Evolutionary conservation across 2,797 vertebrate species (phyloP), one percentile per base, ranked within the genome.

Genomic region (Meda fulgida): DNA sequence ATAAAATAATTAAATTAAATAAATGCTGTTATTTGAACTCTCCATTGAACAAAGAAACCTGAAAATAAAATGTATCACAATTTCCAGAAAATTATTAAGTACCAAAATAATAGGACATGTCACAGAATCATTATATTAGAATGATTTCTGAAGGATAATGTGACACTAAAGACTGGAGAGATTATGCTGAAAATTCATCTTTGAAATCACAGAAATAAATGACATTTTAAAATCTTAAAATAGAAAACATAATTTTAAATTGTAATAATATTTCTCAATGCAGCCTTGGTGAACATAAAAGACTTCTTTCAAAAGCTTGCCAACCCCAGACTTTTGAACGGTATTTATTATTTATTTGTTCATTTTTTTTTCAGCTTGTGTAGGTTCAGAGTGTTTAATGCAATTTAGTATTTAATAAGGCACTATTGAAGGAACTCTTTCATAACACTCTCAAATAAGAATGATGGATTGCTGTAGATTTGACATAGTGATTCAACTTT

Each of bases 401-500:
- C 3, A 48, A 73, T 73, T 73, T 31, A 51, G 1, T 31, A 11
- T 73, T 72, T 46, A 72, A 46, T 34, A 19, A 75, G 18, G 72
- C 2, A 23, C 48, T n/a, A 16, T 16, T 58, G 51, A 76, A 58
- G 21, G 48, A 38, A 55, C 8, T 51, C 31, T 76, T 55, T 76
- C 53, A n/a, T 76, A 38, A 58, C 11, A 16, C 19, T 55, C 31
- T 73, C 48, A 55, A 38, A 76, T 55, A 76, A n/a, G 11, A 76
- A 31, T 76, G 73, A 76, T 55, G 19, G 31, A 76, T 58, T 38
- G 21, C 73, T 58, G 31, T 36, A 16, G 48, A 36, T 76, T 58
- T 76, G 73, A 76, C 75, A 38, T 9, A 58, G 51, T 58, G 34
- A 40, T 77, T 26, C 21, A 58, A 38, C 21, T 60, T 77, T 58